phyloP scores from a whole-genome alignment of 64 coral and sea anemone genomes.

The Dendrophyllia cribrosa region DNA sequence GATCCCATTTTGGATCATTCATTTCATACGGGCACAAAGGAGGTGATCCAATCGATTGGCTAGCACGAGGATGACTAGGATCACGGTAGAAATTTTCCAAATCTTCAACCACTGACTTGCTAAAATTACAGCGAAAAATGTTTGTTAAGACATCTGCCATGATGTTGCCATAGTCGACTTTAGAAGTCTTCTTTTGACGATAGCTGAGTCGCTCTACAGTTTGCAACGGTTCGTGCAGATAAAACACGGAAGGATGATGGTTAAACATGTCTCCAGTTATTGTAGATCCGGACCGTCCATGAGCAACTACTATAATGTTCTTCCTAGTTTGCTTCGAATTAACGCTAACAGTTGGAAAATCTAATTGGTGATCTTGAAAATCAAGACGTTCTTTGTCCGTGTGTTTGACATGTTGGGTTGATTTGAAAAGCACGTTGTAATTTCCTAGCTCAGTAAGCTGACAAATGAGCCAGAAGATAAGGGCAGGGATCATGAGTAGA shows the following conservation, averaged over 20 bases:
- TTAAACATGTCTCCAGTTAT: constrained; percentile 37
- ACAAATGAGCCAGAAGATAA: not conserved
- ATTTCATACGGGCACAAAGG: constrained; percentile 22
- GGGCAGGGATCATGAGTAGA: not conserved
- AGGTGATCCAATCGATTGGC: constrained; percentile 10
- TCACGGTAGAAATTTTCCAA: constrained; percentile 25
- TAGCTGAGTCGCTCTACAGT: not conserved
- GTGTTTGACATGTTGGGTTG: not conserved
- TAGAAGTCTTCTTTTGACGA: not conserved
- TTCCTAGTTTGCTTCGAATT: not conserved
- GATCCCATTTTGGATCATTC: not conserved
- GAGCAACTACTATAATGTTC: constrained; percentile 9
- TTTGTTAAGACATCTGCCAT: not conserved
- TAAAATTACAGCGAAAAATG: constrained; percentile 32
- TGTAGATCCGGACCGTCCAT: not conserved
- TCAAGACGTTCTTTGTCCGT: not conserved
- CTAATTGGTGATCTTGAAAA: not conserved
- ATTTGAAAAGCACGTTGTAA: not conserved
- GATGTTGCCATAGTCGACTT: not conserved
- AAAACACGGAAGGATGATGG: not conserved
- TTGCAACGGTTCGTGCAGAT: constrained; percentile 19
- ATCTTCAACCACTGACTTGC: not conserved
- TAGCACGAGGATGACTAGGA: not conserved
- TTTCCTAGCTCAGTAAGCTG: not conserved
- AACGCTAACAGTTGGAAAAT: not conserved